These are phyloP conservation scores for Cordilura impudica DNA, from an alignment of 2,888 invertebrate genomes.

Conservation along the genomic window DNA sequence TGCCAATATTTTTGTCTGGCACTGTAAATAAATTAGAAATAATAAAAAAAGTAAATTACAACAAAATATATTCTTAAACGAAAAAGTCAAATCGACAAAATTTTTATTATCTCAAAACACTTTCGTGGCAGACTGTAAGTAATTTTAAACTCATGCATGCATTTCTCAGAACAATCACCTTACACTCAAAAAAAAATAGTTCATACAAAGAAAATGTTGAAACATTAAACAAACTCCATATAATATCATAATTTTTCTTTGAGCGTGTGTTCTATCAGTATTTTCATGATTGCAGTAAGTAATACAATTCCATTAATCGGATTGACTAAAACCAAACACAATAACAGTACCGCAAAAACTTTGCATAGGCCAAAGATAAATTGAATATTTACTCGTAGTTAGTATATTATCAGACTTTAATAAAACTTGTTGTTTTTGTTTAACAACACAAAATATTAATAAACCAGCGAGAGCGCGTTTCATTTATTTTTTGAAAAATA, in stretches of 20 bases:
- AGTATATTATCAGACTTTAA: neutral
- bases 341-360: neutral
- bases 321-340: neutral
- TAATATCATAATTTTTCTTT: neutral
- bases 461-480: neutral
- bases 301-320: conserved; percentile 20
- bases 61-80: no score
- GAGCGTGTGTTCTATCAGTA: neutral
- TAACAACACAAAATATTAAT: neutral
- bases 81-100: no score
- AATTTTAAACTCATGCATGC: no score
- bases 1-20: no score
- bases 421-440: neutral
- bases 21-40: no score
- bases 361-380: neutral
- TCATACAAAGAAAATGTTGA: neutral
- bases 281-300: neutral
- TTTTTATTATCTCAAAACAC: no score
- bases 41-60: no score
- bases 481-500: neutral
- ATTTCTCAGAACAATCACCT: neutral
- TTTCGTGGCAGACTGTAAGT: no score
- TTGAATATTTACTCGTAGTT: neutral
- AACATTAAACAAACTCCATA: neutral
- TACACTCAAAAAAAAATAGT: neutral